Evolutionary conservation across 2,888 invertebrate genomes (phyloP).

Genomic region (Scelioninae gen. 1): DNA sequence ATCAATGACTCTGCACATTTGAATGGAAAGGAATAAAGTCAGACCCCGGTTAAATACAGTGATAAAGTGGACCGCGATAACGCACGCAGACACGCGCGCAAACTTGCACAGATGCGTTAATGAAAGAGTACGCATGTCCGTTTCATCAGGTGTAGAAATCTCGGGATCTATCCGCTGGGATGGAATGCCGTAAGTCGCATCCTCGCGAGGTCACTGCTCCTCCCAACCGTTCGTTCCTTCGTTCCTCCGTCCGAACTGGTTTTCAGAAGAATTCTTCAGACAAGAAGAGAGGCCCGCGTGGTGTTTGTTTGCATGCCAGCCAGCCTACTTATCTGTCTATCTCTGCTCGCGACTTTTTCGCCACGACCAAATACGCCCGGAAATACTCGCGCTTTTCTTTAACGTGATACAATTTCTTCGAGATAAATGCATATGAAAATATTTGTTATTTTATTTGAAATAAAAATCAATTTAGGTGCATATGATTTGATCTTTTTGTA

Average conservation of each 20-base stretch:
- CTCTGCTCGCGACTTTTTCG: slow-evolving; percentile 47
- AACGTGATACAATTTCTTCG: no score
- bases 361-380: slow-evolving; percentile 27
- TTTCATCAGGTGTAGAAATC: slow-evolving; percentile 70
- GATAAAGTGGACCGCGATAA: slow-evolving; percentile 18
- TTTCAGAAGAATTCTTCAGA: slow-evolving; percentile 67
- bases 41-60: neutral
- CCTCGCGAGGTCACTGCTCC: slow-evolving; percentile 69
- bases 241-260: slow-evolving; percentile 64
- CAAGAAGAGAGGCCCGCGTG: slow-evolving; percentile 40
- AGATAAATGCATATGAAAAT: no score
- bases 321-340: slow-evolving; percentile 52
- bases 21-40: slow-evolving; percentile 28
- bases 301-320: slow-evolving; percentile 59
- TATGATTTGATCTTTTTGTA: no score
- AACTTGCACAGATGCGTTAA: slow-evolving; percentile 28
- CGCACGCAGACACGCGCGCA: slow-evolving; percentile 13
- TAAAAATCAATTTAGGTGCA: no score
- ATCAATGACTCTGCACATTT: slow-evolving; percentile 17
- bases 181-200: slow-evolving; percentile 68
- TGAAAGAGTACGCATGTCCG: slow-evolving; percentile 52
- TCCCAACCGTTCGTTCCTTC: slow-evolving; percentile 64
- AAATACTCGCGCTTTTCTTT: no score
- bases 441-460: no score
- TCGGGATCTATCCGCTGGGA: slow-evolving; percentile 64